Evolutionary conservation across 2,888 invertebrate species (phyloP).

Genomic region (Tetanocera ferruginea): DNA sequence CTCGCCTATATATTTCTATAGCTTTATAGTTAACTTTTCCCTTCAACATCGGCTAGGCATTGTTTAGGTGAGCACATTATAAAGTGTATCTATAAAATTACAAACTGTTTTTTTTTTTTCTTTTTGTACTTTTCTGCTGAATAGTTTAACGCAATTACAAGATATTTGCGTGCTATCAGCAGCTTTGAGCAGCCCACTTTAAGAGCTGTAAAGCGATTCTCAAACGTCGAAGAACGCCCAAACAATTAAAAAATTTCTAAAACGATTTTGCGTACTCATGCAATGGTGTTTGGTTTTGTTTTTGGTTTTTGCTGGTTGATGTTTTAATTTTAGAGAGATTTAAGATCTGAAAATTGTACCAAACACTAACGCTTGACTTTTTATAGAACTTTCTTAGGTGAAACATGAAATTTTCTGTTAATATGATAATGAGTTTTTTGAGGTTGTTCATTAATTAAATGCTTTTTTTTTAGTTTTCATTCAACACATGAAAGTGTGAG

Average conservation of each 20-base stretch:
- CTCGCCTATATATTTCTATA: background rate
- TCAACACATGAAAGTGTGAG: background rate
- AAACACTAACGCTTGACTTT: background rate
- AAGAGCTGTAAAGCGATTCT: background rate
- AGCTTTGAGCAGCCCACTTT: background rate
- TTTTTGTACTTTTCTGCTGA: background rate
- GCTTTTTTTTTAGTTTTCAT: background rate
- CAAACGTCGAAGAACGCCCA: constrained; percentile 12
- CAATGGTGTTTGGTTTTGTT: too few relatives aligned
- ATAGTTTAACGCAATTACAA: too few relatives aligned
- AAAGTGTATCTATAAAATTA: background rate
- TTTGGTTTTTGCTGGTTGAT: too few relatives aligned
- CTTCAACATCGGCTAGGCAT: background rate
- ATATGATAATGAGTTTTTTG: too few relatives aligned
- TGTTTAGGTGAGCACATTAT: constrained; percentile 9
- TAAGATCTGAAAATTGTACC: too few relatives aligned
- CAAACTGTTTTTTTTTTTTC: too few relatives aligned
- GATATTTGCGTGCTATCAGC: constrained; percentile 3
- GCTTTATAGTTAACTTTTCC: background rate
- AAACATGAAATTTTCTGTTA: too few relatives aligned
- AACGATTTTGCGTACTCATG: background rate
- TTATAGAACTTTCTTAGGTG: background rate
- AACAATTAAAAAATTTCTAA: constrained; percentile 13
- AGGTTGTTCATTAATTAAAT: background rate
- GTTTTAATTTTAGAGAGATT: too few relatives aligned